Percentiles rank a stretch among this genome's conserved stretches.
Evolutionary conservation across 2,797 vertebrate genomes (phyloP).

Genomic region (Danio kyathit): DNA sequence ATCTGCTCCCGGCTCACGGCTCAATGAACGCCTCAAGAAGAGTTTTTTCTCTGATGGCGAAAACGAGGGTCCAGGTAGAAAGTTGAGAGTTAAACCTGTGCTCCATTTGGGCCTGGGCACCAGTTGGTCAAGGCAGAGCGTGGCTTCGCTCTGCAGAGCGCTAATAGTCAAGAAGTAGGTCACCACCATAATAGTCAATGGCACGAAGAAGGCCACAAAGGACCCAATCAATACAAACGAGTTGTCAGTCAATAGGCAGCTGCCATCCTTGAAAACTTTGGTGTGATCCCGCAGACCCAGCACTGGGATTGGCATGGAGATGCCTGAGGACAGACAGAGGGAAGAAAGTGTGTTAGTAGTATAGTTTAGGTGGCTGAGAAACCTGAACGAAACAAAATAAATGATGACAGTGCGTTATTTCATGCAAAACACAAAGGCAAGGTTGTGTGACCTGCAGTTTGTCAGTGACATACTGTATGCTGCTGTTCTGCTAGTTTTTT

Average conservation of each 20-base stretch:
- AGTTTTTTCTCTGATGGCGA: slow-evolving; percentile 44
- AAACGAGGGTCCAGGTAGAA: slow-evolving; percentile 44
- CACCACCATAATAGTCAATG: slow-evolving; percentile 83
- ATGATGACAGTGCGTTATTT: neutral
- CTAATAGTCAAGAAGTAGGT: slow-evolving; percentile 86
- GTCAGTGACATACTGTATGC: neutral
- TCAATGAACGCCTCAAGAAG: slow-evolving; percentile 57
- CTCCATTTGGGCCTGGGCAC: slow-evolving; percentile 79
- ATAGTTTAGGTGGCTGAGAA: slow-evolving; percentile 16
- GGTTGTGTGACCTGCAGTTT: neutral
- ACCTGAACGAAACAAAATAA: neutral
- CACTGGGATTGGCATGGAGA: slow-evolving; percentile 84
- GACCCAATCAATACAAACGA: slow-evolving; percentile 86
- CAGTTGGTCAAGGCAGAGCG: slow-evolving; percentile 81
- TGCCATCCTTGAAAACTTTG: slow-evolving; percentile 73
- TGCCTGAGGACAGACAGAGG: slow-evolving; percentile 70
- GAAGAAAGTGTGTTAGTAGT: neutral
- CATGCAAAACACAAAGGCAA: neutral
- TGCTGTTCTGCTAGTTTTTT: neutral
- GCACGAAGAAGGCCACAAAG: slow-evolving; percentile 82
- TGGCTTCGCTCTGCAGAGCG: slow-evolving; percentile 81
- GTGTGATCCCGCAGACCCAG: slow-evolving; percentile 77
- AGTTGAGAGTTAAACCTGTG: slow-evolving; percentile 64
- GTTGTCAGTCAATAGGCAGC: slow-evolving; percentile 75
- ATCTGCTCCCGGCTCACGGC: slow-evolving; percentile 25